These are phyloP conservation scores for Acrossocheilus fasciatus DNA, from an alignment of 2,797 vertebrate genomes.

Conservation along the genomic window DNA sequence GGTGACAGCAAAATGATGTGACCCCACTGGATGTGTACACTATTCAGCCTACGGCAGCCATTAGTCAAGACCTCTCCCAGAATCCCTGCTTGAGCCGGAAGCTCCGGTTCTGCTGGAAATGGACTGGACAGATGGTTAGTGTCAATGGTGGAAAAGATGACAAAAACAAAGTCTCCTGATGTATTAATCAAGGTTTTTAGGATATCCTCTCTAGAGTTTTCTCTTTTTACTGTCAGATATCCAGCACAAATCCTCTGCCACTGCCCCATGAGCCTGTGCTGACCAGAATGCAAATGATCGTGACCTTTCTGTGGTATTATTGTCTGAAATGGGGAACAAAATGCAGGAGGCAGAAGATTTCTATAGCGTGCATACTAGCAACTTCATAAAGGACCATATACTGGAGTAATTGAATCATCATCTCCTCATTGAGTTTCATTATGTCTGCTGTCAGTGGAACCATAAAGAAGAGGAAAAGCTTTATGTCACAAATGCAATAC, in stretches of 20 bases:
- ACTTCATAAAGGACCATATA: neutral
- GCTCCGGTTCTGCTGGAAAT: conserved; percentile 2
- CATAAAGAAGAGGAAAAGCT: conserved; percentile 18
- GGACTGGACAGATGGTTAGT: conserved; percentile 55
- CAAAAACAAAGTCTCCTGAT: conserved; percentile 48
- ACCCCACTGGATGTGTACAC: neutral
- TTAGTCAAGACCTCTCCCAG: conserved; percentile 40
- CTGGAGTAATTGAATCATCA: neutral
- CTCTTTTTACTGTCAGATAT: conserved; percentile 25
- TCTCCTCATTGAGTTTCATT: conserved; percentile 14
- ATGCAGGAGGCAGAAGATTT: neutral
- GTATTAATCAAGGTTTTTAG: conserved; percentile 43
- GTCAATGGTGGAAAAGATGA: conserved; percentile 38
- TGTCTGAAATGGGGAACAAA: neutral
- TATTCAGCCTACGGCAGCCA: neutral
- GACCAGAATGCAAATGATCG: conserved; percentile 45
- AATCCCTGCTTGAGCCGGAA: conserved; percentile 22
- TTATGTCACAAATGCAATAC: conserved; percentile 12
- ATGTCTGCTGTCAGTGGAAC: conserved; percentile 8
- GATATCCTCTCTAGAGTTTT: conserved; percentile 14
- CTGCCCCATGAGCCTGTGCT: conserved; percentile 27
- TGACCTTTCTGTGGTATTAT: conserved; percentile 53
- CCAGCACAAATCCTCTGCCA: neutral
- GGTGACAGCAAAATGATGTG: neutral
- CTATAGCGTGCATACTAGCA: neutral